Conservation (phyloP, 2,888 invertebrate genomes). For the Nomada ferruginata region DNA sequence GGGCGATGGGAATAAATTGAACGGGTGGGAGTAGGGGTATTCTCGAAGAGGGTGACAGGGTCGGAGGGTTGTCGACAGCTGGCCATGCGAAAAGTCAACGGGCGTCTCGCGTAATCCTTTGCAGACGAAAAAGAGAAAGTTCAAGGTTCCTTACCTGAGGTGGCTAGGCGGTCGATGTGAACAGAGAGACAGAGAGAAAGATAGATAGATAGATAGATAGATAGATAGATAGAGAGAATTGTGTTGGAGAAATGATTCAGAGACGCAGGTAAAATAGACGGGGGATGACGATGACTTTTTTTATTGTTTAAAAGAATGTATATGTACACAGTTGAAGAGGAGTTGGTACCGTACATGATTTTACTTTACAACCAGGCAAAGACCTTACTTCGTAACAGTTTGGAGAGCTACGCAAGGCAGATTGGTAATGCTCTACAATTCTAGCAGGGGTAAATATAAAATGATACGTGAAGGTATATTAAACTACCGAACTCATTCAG, state of each 20-base stretch:
- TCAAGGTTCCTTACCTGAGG: conserved; percentile 37
- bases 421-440: conserved; percentile 7
- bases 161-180: neutral
- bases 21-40: neutral
- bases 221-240: neutral
- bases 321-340: conserved; percentile 42
- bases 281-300: conserved; percentile 25
- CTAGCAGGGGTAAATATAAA: neutral
- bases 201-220: neutral
- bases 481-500: neutral
- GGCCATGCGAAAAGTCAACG: neutral
- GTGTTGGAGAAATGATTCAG: conserved; percentile 35
- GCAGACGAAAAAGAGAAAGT: neutral
- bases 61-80: neutral
- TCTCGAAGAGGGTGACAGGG: neutral
- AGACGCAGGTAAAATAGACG: conserved; percentile 24
- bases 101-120: neutral
- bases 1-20: neutral
- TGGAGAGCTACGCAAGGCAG: neutral
- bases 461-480: neutral
- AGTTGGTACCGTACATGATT: conserved; percentile 11
- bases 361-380: conserved; percentile 6
- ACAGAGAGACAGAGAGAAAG: neutral
- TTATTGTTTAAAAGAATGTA: conserved; percentile 40
- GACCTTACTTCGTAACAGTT: neutral